Base-by-base conservation (phyloP, 2,797 vertebrate species). In the Chaenodraco wilsoni region DNA sequence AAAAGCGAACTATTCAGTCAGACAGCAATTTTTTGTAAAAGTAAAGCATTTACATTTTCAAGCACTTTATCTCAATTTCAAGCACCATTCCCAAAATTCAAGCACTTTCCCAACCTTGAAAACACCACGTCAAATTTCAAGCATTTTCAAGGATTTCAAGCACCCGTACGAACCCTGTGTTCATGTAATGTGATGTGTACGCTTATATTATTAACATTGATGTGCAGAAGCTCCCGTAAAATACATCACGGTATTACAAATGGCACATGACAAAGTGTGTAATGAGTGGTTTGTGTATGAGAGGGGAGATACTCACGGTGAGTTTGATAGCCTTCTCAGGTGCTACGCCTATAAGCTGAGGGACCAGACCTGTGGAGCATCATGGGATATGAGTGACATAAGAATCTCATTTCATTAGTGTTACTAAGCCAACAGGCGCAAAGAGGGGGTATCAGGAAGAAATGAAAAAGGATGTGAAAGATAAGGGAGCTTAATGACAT, bases 321-420 rank as follows among this genome's bases (percentile, higher is more conserved):
- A 99, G 96, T 90, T 99, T 99, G 92, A 99, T 99, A 80, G 98
- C 98, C 87, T 99, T 99, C 94, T 99, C 98, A 79, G 98, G 98
- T 79, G 98, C 98, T 82, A 99, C 98, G 54, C 98, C 98, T 86
- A 99, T 97, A 60, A 99, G 96, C 83, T 99, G 98, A 65, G 98
- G 98, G 84, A 99, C 93, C 80, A 99, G 95, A 93, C 98, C 98
- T 99, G 93, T 61, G 82, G 62, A 89, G 88, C 44, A 95, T 67
- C 54, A 82, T 19, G 37, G 44, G 52, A 14, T 11, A 81, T 78
- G 41, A 78, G 40, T 69, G 0, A 74, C 61, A 65, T 17, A 57
- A 62, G n/a, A 51, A 54, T 21, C 43, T 41, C 14, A 54, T 44
- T 50, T 66, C 16, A 78, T 73, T 50, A 59, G 12, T 17, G 57